phyloP scores from a whole-genome alignment of 2,797 vertebrate genomes.

The Gastrophryne carolinensis region DNA sequence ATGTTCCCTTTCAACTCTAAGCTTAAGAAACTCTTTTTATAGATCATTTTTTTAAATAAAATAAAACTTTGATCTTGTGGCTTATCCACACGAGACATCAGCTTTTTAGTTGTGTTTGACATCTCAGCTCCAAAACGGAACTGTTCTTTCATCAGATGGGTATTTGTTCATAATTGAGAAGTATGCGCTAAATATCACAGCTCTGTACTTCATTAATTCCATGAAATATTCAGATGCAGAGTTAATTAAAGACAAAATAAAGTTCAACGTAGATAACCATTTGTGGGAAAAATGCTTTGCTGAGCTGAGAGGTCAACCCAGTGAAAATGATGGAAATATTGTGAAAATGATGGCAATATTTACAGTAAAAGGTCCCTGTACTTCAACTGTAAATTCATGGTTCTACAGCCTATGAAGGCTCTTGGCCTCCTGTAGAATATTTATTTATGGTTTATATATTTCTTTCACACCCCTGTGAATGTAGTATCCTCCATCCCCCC shows the following conservation, averaged over 20 bases:
- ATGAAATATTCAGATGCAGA: background rate
- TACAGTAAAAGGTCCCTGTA: too few relatives aligned
- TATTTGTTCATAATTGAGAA: constrained; percentile 48
- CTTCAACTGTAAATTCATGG: too few relatives aligned
- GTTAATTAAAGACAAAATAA: background rate
- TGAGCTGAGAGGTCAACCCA: too few relatives aligned
- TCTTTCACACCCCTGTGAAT: too few relatives aligned
- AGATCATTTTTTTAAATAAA: constrained; percentile 64
- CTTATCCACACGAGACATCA: constrained; percentile 56
- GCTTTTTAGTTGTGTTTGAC: constrained; percentile 56
- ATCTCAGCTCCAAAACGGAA: constrained; percentile 48
- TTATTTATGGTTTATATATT: too few relatives aligned
- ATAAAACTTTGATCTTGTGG: constrained; percentile 67
- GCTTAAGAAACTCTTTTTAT: constrained; percentile 66
- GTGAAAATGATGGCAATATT: too few relatives aligned
- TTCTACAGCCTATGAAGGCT: too few relatives aligned
- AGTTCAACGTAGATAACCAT: background rate
- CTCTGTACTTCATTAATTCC: constrained; percentile 13
- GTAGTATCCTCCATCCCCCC: too few relatives aligned
- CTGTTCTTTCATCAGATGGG: constrained; percentile 50
- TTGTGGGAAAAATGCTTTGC: too few relatives aligned
- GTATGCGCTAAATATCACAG: constrained; percentile 52
- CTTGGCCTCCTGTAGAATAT: too few relatives aligned
- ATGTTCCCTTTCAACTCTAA: constrained; percentile 68
- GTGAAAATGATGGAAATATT: too few relatives aligned